Evolutionary conservation across 2,888 invertebrate species (phyloP), one percentile per base, ranked within the genome.

Genomic region (Tinea trinotella): DNA sequence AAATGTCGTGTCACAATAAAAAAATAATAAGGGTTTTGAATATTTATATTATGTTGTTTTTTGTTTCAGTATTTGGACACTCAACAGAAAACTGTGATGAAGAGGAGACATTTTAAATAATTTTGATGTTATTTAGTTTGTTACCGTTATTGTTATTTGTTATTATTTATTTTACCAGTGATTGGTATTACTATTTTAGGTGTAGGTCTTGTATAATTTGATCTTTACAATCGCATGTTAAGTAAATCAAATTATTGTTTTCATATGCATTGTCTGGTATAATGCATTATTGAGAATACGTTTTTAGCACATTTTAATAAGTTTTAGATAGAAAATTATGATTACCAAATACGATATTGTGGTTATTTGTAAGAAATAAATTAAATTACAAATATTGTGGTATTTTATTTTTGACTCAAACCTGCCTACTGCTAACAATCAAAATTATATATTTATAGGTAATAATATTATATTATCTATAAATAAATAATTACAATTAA

Each of bases 51-150:
- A 4, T 30, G 2, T n/a, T 36, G 36, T 36, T n/a, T 36, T 70
- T 73, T 70, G 66, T 82, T 91, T 79, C 88, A 96, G 95, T 92
- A 61, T 97, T 97, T 82, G 97, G 96, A 52, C 97, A 97, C 71
- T 89, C 91, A 64, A 93, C 95, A 19, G 91, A 90, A 68, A 91
- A 95, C 72, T 97, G 97, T 85, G 91, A 93, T 75, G 95, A 95
- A 74, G 92, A 91, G 67, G 93, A 94, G 82, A 94, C 93, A 59
- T 95, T 90, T 87, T 94, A 90, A n/a, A n/a, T n/a, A n/a, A n/a
- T n/a, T n/a, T n/a, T n/a, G n/a, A 77, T 62, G 63, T 59, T 70
- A 40, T 19, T 9, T 22, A 18, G 35, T 35, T n/a, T 72, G 81
- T 83, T 84, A 83, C 81, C 76, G 67, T 78, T 82, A 73, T 80